A percentile compares a stretch with the other conserved stretches of the same genome.
Conservation (phyloP, 2,113 vertebrate species). For the Plecotus auritus region DNA sequence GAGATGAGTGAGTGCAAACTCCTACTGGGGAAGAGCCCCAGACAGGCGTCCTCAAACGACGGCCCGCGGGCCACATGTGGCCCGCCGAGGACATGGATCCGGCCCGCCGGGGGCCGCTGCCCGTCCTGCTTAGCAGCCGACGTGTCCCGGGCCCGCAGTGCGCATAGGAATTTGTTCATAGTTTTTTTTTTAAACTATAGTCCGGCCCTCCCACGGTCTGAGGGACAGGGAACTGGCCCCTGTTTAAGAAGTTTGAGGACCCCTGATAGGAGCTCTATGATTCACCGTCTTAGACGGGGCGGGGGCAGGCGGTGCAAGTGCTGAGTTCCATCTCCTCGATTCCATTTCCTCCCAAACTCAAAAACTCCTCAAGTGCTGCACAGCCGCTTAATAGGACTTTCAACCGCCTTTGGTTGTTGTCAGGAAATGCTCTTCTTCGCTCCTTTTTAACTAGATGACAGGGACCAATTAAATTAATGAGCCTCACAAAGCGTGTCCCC, state of each 20-base stretch:
- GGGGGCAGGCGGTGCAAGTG: background rate
- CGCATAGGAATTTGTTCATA: too few species aligned
- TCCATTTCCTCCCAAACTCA: conserved; percentile 40
- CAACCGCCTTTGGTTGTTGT: conserved; percentile 65
- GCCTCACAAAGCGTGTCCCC: conserved; percentile 77
- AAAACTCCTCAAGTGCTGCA: background rate
- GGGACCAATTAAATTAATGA: conserved; percentile 84
- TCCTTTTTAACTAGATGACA: conserved; percentile 80
- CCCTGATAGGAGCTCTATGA: too few species aligned
- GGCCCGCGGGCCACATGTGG: too few species aligned
- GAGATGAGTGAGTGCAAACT: background rate
- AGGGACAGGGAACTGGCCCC: too few species aligned
- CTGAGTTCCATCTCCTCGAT: background rate
- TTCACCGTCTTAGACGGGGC: background rate
- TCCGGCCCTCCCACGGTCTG: too few species aligned
- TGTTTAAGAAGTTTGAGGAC: too few species aligned
- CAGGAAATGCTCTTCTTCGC: conserved; percentile 66
- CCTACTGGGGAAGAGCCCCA: background rate
- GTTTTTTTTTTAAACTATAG: too few species aligned
- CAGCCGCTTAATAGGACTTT: conserved; percentile 57
- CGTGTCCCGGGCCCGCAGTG: too few species aligned
- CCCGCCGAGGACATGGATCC: too few species aligned
- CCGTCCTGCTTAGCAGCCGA: too few species aligned
- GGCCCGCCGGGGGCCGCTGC: too few species aligned
- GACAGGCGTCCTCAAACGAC: too few species aligned